Evolutionary conservation across 2,888 invertebrate genomes (phyloP), one percentile per base, ranked within the genome.

Genomic region (Agrochola lota): DNA sequence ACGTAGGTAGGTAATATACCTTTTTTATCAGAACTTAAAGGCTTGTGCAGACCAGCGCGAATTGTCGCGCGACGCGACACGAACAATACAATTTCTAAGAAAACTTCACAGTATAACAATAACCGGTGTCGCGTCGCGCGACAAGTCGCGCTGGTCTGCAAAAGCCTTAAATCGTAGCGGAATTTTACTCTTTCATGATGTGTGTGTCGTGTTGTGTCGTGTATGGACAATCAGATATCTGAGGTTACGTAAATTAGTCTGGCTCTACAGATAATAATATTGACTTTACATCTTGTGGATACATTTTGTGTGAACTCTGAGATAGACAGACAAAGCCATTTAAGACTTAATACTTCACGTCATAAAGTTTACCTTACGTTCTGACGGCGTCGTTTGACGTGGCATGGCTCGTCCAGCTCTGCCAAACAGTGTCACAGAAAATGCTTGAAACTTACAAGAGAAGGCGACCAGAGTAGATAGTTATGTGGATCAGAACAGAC

Each of bases 251-350:
- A 60, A 75, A 66, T 57, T 63, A 17, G 30, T 59, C 40, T 59
- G 26, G 17, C 43, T 30, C 30, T 46, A 55, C 6, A 57, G 64
- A 79, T 81, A 80, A 80, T 74, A 55, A 69, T 76, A 66, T 81
- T 82, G 64, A 66, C 55, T 67, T 49, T 74, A 63, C n/a, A n/a
- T n/a, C 57, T 70, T 77, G 57, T 57, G 35, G 49, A 67, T 26
- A 66, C 20, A 63, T 17, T 63, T 77, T 81, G 66, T 77, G 20
- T 60, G 11, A 66, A 76, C 60, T 70, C 15, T 26, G 40, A 46
- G 68, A 68, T 30, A 57, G 46, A 49, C 77, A 76, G 17, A 11
- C 59, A 69, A 81, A 63, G 49, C 43, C 57, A 12, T 81, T 8
- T 23, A 49, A 17, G 57, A 63, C 57, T 43, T 63, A 9, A 40